Base-by-base conservation (phyloP, 1,140 invertebrate genomes). In the Polypedilum pembai region DNA sequence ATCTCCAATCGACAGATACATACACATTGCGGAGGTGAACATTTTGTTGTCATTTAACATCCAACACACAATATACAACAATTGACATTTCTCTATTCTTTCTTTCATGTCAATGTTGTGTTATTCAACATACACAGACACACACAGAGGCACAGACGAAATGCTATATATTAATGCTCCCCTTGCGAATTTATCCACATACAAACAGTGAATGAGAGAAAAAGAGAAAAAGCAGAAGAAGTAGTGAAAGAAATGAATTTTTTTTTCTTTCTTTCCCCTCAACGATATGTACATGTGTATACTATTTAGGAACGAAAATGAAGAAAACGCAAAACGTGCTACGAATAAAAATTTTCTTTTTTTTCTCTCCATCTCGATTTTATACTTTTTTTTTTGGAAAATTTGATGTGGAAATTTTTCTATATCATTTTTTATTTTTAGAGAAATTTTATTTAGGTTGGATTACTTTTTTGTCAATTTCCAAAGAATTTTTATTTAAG, bases 241-340 rank as follows among this genome's bases (percentile, higher is more conserved):
- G 24, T 33, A 33, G 24, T 33, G 24, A 33, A 33, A 33, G 24
- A 33, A 33, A 33, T 33, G 24, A 33, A 33, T 33, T 33, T 33
- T 33, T 33, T 33, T 33, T 5, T 5, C 5, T 33, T 33, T 5
- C 20, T 8, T 69, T 18, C 3, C 17, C 17, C 65, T 20, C 17
- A 5, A 69, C 8, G 45, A 17, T 17, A 8, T 69, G 65, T 21
- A 69, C 45, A 56, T 56, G 45, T 69, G 65, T 18, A 18, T 69
- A 18, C 65, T 69, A 69, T 69, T 69, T 69, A 69, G 65, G 17
- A 69, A 69, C 20, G 65, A 69, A 69, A 69, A 69, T 69, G 65
- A 69, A 69, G 65, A 69, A 69, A 69, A 69, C 65, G 20, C 65
- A 69, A 69, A 69, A 69, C 65, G 65, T 69, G 65, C 65, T 18